Percentiles rank a stretch among this genome's conserved stretches.
phyloP scores from a whole-genome alignment of 2,113 vertebrate genomes.

The Clarias batrachus region DNA sequence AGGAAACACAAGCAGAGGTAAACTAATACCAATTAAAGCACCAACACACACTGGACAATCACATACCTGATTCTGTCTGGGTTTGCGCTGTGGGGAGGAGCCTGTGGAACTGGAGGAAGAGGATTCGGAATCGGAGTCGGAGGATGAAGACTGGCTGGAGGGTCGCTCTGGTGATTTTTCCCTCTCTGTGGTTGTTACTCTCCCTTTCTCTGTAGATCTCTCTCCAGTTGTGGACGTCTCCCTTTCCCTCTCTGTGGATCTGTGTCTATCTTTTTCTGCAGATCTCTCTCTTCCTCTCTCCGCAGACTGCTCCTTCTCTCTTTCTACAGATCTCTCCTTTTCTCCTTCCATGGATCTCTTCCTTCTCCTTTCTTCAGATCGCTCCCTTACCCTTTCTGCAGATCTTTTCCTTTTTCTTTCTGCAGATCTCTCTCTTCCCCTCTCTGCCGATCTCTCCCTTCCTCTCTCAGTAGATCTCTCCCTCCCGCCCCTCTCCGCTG shows the following conservation, averaged over 20 bases:
- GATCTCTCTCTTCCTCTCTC: neutral
- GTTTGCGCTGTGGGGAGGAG: conserved; percentile 60
- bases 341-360: neutral
- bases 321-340: neutral
- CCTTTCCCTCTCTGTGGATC: neutral
- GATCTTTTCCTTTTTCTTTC: neutral
- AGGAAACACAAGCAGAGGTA: conserved; percentile 34
- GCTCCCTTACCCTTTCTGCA: neutral
- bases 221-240: neutral
- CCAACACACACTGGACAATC: conserved; percentile 36
- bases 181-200: conserved; percentile 5
- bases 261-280: neutral
- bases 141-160: conserved; percentile 64
- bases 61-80: conserved; percentile 69
- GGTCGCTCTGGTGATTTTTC: conserved; percentile 4
- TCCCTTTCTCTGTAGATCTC: neutral
- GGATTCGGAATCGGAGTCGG: conserved; percentile 72
- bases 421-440: neutral
- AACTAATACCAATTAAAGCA: neutral
- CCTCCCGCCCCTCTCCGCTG: neutral
- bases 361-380: neutral
- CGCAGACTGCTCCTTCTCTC: neutral
- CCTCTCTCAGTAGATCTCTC: neutral
- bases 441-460: neutral
- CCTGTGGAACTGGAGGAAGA: conserved; percentile 65